A percentile compares a stretch with the other conserved stretches of the same genome.
Conservation (phyloP, 2,113 vertebrate species). For the Zosterops borbonicus region DNA sequence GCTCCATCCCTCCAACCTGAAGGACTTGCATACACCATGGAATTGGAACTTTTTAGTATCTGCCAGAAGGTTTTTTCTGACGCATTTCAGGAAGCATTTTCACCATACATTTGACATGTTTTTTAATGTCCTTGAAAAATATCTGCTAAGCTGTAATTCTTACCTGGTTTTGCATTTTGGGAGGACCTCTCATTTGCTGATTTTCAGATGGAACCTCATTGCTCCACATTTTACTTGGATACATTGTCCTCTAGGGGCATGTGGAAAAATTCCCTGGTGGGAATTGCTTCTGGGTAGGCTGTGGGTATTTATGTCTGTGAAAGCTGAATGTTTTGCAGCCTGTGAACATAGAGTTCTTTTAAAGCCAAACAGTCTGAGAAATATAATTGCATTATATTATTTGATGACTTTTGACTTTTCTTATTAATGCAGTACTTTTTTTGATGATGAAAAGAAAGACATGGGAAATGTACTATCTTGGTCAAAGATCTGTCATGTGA, state of each 20-base stretch:
- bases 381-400: not conserved
- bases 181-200: not conserved
- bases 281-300: not conserved
- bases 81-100: not conserved
- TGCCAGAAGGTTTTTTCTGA: not conserved
- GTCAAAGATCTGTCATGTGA: conserved; percentile 6
- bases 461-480: not conserved
- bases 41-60: not conserved
- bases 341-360: not conserved
- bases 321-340: not conserved
- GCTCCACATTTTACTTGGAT: not conserved
- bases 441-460: not conserved
- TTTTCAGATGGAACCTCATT: not conserved
- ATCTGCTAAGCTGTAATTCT: not conserved
- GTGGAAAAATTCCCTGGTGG: not conserved
- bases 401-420: not conserved
- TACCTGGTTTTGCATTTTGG: not conserved
- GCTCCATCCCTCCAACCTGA: not conserved
- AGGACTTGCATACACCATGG: not conserved
- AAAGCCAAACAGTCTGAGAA: not conserved
- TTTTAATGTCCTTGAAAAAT: not conserved
- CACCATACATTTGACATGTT: not conserved
- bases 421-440: not conserved
- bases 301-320: not conserved
- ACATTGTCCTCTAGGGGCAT: not conserved